These are phyloP conservation scores for Sarotherodon lohbergeri DNA, from an alignment of 2,113 vertebrate species.

Conservation along the genomic window DNA sequence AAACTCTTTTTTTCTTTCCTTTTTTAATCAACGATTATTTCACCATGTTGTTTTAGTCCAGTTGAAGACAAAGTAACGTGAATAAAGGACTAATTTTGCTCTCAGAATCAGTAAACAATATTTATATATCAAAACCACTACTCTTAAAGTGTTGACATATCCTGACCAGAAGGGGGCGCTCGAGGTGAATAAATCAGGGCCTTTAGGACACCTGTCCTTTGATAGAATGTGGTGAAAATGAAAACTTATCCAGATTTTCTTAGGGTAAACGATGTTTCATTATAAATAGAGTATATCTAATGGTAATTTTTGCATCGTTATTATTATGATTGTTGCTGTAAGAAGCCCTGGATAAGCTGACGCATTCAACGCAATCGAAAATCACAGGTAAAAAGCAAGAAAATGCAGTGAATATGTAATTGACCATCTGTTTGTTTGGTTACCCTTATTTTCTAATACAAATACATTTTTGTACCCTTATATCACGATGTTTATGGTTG, in stretches of 20 bases:
- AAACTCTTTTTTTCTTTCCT: not conserved
- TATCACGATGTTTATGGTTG: rapidly evolving
- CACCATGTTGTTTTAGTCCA: not conserved
- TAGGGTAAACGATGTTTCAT: not conserved
- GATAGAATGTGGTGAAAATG: not conserved
- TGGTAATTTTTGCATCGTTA: not conserved
- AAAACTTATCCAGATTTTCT: not conserved
- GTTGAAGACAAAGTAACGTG: rapidly evolving
- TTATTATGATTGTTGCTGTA: not conserved
- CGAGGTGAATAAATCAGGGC: not conserved
- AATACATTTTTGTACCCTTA: not conserved
- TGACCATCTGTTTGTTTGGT: not conserved
- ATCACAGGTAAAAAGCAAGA: not conserved
- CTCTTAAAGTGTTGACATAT: not conserved
- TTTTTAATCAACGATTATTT: not conserved
- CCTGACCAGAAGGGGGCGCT: not conserved
- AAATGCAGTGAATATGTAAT: not conserved
- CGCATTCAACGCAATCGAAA: not conserved
- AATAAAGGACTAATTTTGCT: not conserved
- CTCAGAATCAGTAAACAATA: not conserved
- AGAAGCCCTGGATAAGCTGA: not conserved
- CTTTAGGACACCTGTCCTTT: not conserved
- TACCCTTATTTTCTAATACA: not conserved
- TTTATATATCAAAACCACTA: not conserved
- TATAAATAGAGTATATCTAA: not conserved